A percentile compares a stretch with the other conserved stretches of the same genome.
phyloP scores from a whole-genome alignment of 2,888 invertebrate genomes.

The Drosophila bunnanda region DNA sequence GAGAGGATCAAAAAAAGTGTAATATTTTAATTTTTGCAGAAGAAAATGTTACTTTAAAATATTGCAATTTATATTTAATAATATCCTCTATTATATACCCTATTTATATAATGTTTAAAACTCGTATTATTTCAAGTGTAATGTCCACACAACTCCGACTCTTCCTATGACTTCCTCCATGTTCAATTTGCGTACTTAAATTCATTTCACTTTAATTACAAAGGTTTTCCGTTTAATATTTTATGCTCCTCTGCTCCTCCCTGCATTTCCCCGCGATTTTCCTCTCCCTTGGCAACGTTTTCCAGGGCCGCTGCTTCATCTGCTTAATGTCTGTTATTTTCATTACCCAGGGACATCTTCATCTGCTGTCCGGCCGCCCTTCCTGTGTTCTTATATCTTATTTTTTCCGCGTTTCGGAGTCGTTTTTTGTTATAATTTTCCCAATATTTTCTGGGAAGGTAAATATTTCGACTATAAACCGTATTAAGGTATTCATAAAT shows the following conservation, averaged over 20 bases:
- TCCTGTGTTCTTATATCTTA: neutral
- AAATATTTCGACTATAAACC: constrained; percentile 79
- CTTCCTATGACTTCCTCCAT: constrained; percentile 66
- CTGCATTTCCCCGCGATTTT: constrained; percentile 7
- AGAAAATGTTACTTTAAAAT: neutral
- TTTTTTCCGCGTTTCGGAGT: neutral
- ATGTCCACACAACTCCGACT: constrained; percentile 43
- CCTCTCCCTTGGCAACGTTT: constrained; percentile 19
- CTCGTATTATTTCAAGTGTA: constrained; percentile 5
- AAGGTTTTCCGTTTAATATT: constrained; percentile 80
- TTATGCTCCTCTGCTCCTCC: constrained; percentile 57
- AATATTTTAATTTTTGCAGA: neutral
- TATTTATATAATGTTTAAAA: neutral
- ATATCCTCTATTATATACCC: too few relatives aligned
- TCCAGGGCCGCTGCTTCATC: constrained; percentile 48
- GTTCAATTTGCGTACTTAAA: constrained; percentile 80
- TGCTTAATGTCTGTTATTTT: constrained; percentile 63
- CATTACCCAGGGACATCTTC: constrained; percentile 30
- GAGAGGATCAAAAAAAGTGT: neutral
- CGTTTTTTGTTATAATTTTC: constrained; percentile 21
- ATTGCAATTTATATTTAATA: too few relatives aligned
- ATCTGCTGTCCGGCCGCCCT: constrained; percentile 11
- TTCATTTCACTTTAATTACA: constrained; percentile 81
- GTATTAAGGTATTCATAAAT: constrained; percentile 80
- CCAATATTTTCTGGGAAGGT: constrained; percentile 63